These are phyloP conservation scores for Aphaenogaster ashmeadi DNA, from an alignment of 1,140 invertebrate genomes.

Conservation along the genomic window DNA sequence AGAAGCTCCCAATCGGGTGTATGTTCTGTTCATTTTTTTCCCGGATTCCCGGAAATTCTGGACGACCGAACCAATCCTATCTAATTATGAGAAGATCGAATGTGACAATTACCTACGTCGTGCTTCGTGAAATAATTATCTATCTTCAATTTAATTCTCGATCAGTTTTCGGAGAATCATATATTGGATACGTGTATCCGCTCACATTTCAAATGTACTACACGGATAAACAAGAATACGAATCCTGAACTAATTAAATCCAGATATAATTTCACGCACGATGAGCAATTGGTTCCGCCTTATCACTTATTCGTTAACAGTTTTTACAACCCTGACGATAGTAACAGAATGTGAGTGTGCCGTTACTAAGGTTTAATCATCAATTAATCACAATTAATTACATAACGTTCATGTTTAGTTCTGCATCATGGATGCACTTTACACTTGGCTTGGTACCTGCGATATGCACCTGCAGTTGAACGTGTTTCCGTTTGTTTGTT, in stretches of 20 bases:
- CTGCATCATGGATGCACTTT: conserved; percentile 5
- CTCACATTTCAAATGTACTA: neutral
- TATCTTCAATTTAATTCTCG: neutral
- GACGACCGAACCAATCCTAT: neutral
- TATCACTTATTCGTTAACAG: conserved; percentile 20
- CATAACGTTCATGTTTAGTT: conserved; percentile 28
- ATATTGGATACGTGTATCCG: neutral
- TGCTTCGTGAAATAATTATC: neutral
- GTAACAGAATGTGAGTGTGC: conserved; percentile 2
- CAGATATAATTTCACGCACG: conserved; percentile 28
- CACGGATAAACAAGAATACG: neutral
- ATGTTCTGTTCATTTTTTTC: neutral
- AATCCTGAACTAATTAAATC: conserved; percentile 25
- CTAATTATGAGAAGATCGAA: neutral
- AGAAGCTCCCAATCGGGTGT: neutral
- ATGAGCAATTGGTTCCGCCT: conserved; percentile 15
- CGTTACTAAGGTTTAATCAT: conserved; percentile 16
- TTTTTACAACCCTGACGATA: neutral
- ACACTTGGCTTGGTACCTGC: neutral
- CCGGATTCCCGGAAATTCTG: neutral
- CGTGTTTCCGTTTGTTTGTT: conserved; percentile 5
- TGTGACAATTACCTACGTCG: neutral
- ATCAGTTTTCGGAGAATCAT: neutral
- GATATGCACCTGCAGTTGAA: neutral
- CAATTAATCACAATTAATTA: conserved; percentile 42